A percentile compares a stretch with the other conserved stretches of the same genome.
phyloP scores from a whole-genome alignment of 2,113 vertebrate genomes.

The Alligator mississippiensis region DNA sequence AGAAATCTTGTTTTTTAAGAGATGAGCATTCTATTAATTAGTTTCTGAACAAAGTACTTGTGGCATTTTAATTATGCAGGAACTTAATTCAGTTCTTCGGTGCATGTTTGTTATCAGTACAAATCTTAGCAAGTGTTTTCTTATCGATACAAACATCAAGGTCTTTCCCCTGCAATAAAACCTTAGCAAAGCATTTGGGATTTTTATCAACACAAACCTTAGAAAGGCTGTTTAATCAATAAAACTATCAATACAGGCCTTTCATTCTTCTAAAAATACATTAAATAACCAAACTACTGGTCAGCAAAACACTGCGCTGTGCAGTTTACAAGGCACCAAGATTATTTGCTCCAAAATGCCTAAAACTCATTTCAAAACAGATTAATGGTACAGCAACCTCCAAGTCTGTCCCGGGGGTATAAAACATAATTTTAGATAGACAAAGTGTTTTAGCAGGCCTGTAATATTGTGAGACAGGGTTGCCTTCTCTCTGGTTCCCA shows the following conservation, averaged over 20 bases:
- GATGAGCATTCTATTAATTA: too few species aligned
- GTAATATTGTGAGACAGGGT: rapidly evolving
- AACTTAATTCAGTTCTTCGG: too few species aligned
- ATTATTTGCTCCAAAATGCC: too few species aligned
- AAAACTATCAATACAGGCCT: background rate
- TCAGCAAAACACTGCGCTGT: background rate
- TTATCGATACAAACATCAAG: too few species aligned
- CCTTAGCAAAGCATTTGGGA: background rate
- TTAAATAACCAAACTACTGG: rapidly evolving
- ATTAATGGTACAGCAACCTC: background rate
- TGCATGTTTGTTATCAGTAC: too few species aligned
- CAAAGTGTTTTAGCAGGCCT: rapidly evolving
- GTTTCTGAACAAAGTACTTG: too few species aligned
- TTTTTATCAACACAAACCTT: background rate
- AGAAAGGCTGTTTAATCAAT: background rate
- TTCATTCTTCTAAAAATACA: background rate
- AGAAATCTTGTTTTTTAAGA: too few species aligned
- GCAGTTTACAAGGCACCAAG: too few species aligned
- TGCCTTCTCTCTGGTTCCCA: rapidly evolving
- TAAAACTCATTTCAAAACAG: background rate
- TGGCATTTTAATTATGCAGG: too few species aligned
- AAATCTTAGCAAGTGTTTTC: too few species aligned
- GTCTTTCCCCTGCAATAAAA: background rate
- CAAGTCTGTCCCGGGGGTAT: background rate
- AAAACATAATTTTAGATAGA: background rate